phyloP scores from a whole-genome alignment of 92 coral and sea anemone species.

The Palythoa caribaeorum region DNA sequence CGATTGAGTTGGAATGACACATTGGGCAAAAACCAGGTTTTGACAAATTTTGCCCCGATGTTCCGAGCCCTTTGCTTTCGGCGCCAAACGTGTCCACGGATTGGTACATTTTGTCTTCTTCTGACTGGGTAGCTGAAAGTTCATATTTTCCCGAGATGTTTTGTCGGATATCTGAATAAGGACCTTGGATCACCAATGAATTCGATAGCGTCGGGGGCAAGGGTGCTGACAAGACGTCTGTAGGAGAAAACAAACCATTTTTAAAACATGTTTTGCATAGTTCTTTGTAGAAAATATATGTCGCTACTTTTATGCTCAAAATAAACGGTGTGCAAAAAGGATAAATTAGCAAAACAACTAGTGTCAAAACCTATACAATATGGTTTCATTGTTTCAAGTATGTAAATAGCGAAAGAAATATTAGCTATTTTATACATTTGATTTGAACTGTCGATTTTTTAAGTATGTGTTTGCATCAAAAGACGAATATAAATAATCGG shows the following conservation, averaged over 20 bases:
- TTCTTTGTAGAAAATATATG: too few relatives aligned
- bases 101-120: conserved; percentile 36
- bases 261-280: too few relatives aligned
- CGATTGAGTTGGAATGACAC: conserved; percentile 2
- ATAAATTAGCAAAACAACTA: too few relatives aligned
- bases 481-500: too few relatives aligned
- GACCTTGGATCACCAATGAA: not conserved
- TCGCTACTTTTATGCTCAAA: too few relatives aligned
- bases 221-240: conserved; percentile 16
- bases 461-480: too few relatives aligned
- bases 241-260: not conserved
- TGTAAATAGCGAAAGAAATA: too few relatives aligned
- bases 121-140: not conserved
- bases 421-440: too few relatives aligned
- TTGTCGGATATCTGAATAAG: not conserved
- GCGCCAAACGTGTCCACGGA: conserved; percentile 31
- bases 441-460: too few relatives aligned
- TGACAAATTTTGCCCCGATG: not conserved
- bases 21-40: conserved; percentile 1
- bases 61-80: not conserved
- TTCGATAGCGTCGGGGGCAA: not conserved
- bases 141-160: not conserved
- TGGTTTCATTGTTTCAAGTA: too few relatives aligned
- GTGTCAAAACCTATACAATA: too few relatives aligned
- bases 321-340: too few relatives aligned